Percentiles rank a stretch among this genome's conserved stretches.
Evolutionary conservation across 2,888 invertebrate species (phyloP).

Genomic region (Luperina testacea): DNA sequence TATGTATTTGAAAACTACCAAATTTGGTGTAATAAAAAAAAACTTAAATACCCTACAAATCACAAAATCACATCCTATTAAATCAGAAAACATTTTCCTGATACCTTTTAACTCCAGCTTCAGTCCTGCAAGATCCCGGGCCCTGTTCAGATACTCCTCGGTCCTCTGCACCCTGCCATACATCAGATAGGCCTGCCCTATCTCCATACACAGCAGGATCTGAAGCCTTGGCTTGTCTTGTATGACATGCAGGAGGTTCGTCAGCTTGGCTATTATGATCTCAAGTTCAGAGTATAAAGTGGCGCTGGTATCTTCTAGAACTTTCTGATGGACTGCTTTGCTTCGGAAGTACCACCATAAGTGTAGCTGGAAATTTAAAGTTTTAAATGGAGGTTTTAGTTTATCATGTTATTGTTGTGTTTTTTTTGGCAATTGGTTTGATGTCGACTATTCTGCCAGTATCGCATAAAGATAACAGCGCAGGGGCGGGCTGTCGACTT

Average conservation of each 20-base stretch:
- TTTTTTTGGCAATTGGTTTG: too few relatives aligned
- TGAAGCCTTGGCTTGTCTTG: conserved; percentile 78
- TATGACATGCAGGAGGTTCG: conserved; percentile 81
- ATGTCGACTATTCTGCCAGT: too few relatives aligned
- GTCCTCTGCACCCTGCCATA: conserved; percentile 94
- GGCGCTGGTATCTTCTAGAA: conserved; percentile 94
- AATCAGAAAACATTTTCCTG: background rate
- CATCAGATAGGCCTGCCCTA: conserved; percentile 92
- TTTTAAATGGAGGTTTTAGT: background rate
- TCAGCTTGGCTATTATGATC: conserved; percentile 83
- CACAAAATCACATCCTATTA: background rate
- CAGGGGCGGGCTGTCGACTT: too few relatives aligned
- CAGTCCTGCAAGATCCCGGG: conserved; percentile 91
- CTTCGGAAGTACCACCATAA: conserved; percentile 94
- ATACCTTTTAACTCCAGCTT: conserved; percentile 92
- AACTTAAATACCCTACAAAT: background rate
- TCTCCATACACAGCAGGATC: conserved; percentile 86
- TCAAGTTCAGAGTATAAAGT: conserved; percentile 91
- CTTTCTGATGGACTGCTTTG: conserved; percentile 93
- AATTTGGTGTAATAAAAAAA: background rate
- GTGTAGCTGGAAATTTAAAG: conserved; percentile 74
- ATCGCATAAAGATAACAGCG: too few relatives aligned
- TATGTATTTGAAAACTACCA: background rate
- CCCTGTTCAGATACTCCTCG: conserved; percentile 91
- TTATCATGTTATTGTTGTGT: background rate